Evolutionary conservation across 2,888 invertebrate species (phyloP).

Genomic region (Erynnis tages): DNA sequence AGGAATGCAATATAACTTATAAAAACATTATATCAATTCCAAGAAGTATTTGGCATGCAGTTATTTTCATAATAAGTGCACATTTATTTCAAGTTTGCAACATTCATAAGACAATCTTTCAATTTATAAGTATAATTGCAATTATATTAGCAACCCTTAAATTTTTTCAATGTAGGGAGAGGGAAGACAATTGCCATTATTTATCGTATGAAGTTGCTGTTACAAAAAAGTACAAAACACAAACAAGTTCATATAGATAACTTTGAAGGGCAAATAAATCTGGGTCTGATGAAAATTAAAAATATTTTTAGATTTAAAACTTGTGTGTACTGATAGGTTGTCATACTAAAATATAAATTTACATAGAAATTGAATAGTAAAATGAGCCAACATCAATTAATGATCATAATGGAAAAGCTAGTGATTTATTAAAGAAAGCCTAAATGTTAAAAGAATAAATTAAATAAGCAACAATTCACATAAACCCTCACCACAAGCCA

Average conservation of each 20-base stretch:
- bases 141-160: too few species aligned
- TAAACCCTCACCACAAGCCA: constrained; percentile 5
- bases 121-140: too few species aligned
- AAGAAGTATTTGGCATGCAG: background rate
- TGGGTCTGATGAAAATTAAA: too few species aligned
- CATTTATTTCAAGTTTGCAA: background rate
- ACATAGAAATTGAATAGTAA: too few species aligned
- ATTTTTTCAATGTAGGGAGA: background rate
- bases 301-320: background rate
- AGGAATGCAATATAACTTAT: background rate
- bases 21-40: constrained; percentile 6
- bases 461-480: constrained; percentile 33
- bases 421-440: background rate
- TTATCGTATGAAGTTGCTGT: too few species aligned
- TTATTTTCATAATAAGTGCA: background rate
- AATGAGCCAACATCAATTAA: too few species aligned
- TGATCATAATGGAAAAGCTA: too few species aligned
- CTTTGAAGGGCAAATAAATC: too few species aligned
- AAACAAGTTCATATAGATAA: too few species aligned
- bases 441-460: constrained; percentile 20
- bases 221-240: too few species aligned
- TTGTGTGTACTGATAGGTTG: background rate
- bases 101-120: too few species aligned
- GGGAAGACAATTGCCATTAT: background rate
- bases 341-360: too few species aligned